Evolutionary conservation across 2,888 invertebrate genomes (phyloP).

Genomic region (Clepsis dumicolana): DNA sequence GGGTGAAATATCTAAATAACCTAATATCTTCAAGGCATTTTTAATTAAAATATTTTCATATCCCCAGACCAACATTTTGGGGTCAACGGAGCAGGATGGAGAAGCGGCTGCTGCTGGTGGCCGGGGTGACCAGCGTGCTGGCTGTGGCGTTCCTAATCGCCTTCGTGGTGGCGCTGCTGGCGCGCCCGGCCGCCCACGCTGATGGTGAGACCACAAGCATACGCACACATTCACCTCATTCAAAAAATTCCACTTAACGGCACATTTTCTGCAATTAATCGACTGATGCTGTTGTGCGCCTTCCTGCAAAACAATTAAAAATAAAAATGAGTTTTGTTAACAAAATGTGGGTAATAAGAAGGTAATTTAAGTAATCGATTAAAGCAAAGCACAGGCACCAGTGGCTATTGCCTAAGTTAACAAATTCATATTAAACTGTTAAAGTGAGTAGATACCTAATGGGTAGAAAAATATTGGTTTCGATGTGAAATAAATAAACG

Average conservation of each 20-base stretch:
- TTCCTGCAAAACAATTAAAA: background rate
- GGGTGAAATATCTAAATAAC: no score
- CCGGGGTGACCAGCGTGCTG: constrained; percentile 63
- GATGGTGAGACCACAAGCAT: constrained; percentile 60
- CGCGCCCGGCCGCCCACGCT: constrained; percentile 56
- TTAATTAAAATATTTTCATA: constrained; percentile 22
- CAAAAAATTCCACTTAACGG: background rate
- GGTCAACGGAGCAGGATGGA: constrained; percentile 73
- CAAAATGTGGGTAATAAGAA: no score
- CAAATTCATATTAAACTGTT: no score
- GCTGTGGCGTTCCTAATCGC: constrained; percentile 74
- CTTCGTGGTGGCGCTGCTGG: constrained; percentile 67
- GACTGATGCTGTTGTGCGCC: background rate
- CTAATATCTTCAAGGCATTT: no score
- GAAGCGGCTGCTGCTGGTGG: constrained; percentile 67
- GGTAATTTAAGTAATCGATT: no score
- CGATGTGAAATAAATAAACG: no score
- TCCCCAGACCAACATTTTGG: constrained; percentile 75
- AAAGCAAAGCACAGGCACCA: constrained; percentile 9
- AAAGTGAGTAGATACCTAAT: no score
- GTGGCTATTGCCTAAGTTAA: no score
- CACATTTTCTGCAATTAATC: constrained; percentile 2
- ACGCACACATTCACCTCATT: background rate
- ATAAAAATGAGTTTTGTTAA: no score
- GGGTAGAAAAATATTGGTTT: no score